Evolutionary conservation across 1,140 invertebrate genomes (phyloP).

Genomic region (Zophobas morio): DNA sequence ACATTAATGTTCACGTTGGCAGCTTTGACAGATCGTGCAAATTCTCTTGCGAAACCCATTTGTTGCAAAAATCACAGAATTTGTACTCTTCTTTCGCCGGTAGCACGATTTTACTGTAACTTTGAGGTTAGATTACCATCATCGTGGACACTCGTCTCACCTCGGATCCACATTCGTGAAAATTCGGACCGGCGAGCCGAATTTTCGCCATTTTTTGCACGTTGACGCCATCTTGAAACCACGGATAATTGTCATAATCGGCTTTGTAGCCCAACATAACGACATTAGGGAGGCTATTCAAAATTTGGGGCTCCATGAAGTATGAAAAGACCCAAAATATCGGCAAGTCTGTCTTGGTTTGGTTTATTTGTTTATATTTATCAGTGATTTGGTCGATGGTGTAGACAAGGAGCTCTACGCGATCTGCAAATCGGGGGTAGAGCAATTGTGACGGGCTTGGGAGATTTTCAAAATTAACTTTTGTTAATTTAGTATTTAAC

Average conservation of each 20-base stretch:
- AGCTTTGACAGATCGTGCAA: constrained; percentile 80
- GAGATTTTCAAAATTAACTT: too few species aligned
- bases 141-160: constrained; percentile 50
- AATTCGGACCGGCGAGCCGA: constrained; percentile 85
- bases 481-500: too few species aligned
- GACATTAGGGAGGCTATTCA: constrained; percentile 77
- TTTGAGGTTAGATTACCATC: constrained; percentile 26
- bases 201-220: constrained; percentile 67
- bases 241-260: constrained; percentile 82
- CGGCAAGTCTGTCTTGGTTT: constrained; percentile 69
- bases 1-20: constrained; percentile 75
- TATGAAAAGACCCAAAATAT: constrained; percentile 89
- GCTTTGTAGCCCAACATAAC: constrained; percentile 89
- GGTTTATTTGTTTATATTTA: constrained; percentile 72
- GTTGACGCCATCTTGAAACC: constrained; percentile 73
- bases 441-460: too few species aligned
- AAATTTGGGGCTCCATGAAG: constrained; percentile 86
- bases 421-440: constrained; percentile 90
- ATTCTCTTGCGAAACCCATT: constrained; percentile 80
- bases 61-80: constrained; percentile 80
- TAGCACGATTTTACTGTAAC: constrained; percentile 72
- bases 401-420: constrained; percentile 83
- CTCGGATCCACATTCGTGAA: constrained; percentile 84
- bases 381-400: constrained; percentile 77
- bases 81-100: constrained; percentile 79